Evolutionary conservation across 64 coral and sea anemone genomes (phyloP).

Genomic region (Actinia tenebrosa): DNA sequence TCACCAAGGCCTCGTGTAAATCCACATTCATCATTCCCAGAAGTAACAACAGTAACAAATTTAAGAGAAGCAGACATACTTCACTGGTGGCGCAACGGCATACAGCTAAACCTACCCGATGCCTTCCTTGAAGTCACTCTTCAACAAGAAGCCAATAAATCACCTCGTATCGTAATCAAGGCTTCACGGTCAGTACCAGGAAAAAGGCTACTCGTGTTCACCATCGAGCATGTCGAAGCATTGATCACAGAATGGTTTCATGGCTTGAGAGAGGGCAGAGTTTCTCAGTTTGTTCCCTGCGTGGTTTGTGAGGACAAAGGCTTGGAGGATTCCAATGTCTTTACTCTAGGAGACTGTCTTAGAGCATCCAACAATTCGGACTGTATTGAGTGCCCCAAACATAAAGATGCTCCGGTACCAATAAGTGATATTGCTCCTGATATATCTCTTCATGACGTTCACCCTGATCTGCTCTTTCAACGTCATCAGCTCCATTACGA

Average conservation of each 20-base stretch:
- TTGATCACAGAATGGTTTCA: slow-evolving; percentile 42
- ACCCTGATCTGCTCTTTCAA: slow-evolving; percentile 24
- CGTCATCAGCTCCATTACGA: slow-evolving; percentile 31
- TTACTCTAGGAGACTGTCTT: slow-evolving; percentile 34
- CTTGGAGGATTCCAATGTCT: slow-evolving; percentile 23
- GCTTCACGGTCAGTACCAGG: slow-evolving; percentile 9
- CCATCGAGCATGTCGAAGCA: slow-evolving; percentile 37
- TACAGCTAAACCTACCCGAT: not conserved
- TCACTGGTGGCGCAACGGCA: slow-evolving; percentile 2
- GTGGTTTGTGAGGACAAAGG: slow-evolving; percentile 10
- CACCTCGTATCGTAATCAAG: slow-evolving; percentile 21
- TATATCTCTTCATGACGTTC: slow-evolving; percentile 33
- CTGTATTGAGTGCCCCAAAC: slow-evolving; percentile 12
- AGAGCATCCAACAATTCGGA: not conserved
- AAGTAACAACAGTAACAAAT: not conserved
- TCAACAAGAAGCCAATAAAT: not conserved
- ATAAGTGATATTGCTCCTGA: slow-evolving; percentile 24
- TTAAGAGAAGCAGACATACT: not conserved
- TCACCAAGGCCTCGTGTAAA: not conserved
- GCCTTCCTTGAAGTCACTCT: not conserved
- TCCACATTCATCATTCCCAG: not conserved
- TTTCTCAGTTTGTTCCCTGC: slow-evolving; percentile 35
- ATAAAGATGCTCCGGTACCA: not conserved
- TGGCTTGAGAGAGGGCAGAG: slow-evolving; percentile 6
- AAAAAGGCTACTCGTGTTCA: slow-evolving; percentile 17